These are phyloP conservation scores for Leucoraja ocellata DNA, from an alignment of 2,797 vertebrate genomes.

Conservation along the genomic window DNA sequence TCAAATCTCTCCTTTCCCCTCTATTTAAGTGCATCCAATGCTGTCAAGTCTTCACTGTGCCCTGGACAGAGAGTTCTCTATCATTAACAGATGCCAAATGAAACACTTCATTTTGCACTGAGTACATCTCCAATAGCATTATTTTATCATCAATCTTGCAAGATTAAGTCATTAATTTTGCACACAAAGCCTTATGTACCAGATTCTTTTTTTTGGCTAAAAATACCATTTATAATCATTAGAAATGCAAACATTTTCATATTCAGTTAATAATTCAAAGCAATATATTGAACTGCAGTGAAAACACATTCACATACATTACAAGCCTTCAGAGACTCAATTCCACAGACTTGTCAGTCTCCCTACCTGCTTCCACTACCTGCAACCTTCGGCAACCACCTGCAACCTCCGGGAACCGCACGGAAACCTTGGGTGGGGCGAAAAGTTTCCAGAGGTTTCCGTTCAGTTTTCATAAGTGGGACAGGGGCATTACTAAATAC, in stretches of 20 bases:
- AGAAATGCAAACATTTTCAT: conserved; percentile 31
- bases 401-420: too few species aligned
- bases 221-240: conserved; percentile 24
- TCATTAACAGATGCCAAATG: conserved; percentile 8
- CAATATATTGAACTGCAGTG: conserved; percentile 32
- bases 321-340: background rate
- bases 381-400: too few species aligned
- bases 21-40: background rate
- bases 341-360: background rate
- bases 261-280: conserved; percentile 38
- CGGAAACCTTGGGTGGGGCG: too few species aligned
- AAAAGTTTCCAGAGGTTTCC: too few species aligned
- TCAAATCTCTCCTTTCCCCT: background rate
- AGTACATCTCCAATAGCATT: conserved; percentile 4
- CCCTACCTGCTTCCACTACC: too few species aligned
- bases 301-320: background rate
- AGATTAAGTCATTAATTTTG: conserved; percentile 37
- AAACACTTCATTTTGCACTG: background rate
- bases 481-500: background rate
- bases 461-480: too few species aligned
- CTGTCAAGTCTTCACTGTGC: background rate
- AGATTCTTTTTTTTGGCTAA: background rate
- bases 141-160: conserved; percentile 30
- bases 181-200: background rate
- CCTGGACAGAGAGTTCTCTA: background rate